Percentiles rank a stretch among this genome's conserved stretches.
These are phyloP conservation scores for Lasaia peninsularis DNA, from an alignment of 1,140 invertebrate species.

Conservation along the genomic window DNA sequence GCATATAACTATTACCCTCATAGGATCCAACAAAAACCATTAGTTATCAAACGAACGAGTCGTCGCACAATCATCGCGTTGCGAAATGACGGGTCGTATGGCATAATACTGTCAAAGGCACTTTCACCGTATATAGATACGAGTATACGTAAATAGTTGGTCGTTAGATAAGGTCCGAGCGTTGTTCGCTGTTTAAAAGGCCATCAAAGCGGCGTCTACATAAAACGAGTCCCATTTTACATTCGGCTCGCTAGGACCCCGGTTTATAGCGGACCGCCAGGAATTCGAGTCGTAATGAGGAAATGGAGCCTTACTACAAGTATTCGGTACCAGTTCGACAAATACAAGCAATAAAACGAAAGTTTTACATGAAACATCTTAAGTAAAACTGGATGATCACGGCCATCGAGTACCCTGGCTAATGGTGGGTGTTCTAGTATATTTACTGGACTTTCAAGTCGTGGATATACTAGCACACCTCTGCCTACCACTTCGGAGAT, in stretches of 20 bases:
- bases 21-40: neutral
- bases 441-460: no score
- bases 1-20: neutral
- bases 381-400: no score
- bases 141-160: constrained; percentile 16
- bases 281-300: constrained; percentile 59
- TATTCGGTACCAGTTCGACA: constrained; percentile 20
- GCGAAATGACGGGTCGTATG: constrained; percentile 3
- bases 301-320: constrained; percentile 33
- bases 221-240: constrained; percentile 61
- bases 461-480: no score
- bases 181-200: constrained; percentile 40
- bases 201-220: constrained; percentile 59
- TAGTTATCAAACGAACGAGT: neutral
- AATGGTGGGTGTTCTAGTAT: no score
- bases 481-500: no score
- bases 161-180: constrained; percentile 26
- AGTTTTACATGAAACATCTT: no score
- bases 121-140: constrained; percentile 6
- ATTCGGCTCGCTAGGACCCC: constrained; percentile 49
- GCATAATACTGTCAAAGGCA: constrained; percentile 7
- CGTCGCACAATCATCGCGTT: constrained; percentile 6
- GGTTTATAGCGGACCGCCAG: constrained; percentile 51
- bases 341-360: no score
- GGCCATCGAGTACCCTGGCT: no score